A percentile compares a stretch with the other conserved stretches of the same genome.
Evolutionary conservation across 2,888 invertebrate genomes (phyloP).

Genomic region (Muscina levida): DNA sequence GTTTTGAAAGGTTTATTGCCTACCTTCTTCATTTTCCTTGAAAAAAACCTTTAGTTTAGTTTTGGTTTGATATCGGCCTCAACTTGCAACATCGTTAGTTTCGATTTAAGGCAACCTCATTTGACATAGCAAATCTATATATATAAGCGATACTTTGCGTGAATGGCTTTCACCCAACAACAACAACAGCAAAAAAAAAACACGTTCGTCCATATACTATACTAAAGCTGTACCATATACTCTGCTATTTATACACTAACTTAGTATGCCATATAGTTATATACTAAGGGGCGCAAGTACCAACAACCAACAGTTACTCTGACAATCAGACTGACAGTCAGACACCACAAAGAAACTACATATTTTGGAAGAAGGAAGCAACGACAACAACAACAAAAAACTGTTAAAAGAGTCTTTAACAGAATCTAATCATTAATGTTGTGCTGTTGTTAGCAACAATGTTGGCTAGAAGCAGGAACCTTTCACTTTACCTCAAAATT

Average conservation of each 20-base stretch:
- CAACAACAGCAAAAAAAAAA: too few species aligned
- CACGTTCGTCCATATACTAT: slow-evolving; percentile 49
- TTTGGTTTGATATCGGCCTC: slow-evolving; percentile 4
- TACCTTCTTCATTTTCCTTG: slow-evolving; percentile 32
- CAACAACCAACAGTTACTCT: background rate
- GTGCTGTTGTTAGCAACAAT: slow-evolving; percentile 27
- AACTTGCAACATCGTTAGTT: slow-evolving; percentile 40
- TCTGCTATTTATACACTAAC: background rate
- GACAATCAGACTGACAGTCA: background rate
- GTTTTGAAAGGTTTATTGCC: too few species aligned
- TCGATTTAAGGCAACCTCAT: slow-evolving; percentile 50
- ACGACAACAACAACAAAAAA: too few species aligned
- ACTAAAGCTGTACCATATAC: background rate
- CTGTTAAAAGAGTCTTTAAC: background rate
- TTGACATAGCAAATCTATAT: slow-evolving; percentile 46
- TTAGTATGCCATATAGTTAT: too few species aligned
- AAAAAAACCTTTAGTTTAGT: slow-evolving; percentile 29
- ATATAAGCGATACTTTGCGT: slow-evolving; percentile 49
- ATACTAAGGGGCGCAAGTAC: background rate
- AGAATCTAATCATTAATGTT: slow-evolving; percentile 24
- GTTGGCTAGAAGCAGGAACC: slow-evolving; percentile 22
- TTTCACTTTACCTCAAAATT: slow-evolving; percentile 33
- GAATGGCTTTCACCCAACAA: slow-evolving; percentile 67
- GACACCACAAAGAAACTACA: background rate
- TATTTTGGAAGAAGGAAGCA: background rate